These are phyloP conservation scores for Vidua macroura DNA, from an alignment of 2,113 vertebrate species.

Conservation along the genomic window DNA sequence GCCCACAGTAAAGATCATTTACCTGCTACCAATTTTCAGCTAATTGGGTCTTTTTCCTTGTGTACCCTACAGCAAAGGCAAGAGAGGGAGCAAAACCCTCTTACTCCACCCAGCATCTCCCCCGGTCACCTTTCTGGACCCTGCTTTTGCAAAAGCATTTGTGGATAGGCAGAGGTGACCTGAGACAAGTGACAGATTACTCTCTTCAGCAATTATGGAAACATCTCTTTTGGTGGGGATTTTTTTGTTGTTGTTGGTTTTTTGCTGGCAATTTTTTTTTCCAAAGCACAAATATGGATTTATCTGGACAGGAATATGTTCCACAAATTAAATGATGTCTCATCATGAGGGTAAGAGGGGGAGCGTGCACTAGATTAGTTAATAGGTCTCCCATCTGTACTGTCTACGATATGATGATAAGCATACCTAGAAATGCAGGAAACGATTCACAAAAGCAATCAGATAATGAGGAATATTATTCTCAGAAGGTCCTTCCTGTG, in stretches of 20 bases:
- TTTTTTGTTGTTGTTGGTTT: neutral
- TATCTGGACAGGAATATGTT: neutral
- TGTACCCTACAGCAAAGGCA: neutral
- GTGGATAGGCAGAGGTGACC: neutral
- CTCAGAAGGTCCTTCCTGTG: slow-evolving; percentile 63
- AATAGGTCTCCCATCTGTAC: slow-evolving; percentile 51
- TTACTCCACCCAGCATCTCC: neutral
- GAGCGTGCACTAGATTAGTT: neutral
- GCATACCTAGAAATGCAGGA: slow-evolving; percentile 52
- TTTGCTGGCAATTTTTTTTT: neutral
- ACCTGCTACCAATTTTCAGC: neutral
- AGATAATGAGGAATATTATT: slow-evolving; percentile 65
- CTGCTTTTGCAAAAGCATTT: neutral
- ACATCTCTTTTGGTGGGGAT: neutral
- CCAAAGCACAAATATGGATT: neutral
- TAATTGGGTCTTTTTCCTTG: neutral
- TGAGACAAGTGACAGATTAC: neutral
- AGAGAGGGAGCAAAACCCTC: neutral
- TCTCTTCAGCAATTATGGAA: neutral
- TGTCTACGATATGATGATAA: slow-evolving; percentile 42
- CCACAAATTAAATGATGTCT: slow-evolving; percentile 47
- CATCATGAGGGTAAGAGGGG: neutral
- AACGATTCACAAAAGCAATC: slow-evolving; percentile 64
- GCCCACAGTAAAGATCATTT: neutral
- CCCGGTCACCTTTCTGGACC: neutral